Evolutionary conservation across 2,113 vertebrate species (phyloP), one percentile per base, ranked within the genome.

Genomic region (Gymnobelideus leadbeateri): DNA sequence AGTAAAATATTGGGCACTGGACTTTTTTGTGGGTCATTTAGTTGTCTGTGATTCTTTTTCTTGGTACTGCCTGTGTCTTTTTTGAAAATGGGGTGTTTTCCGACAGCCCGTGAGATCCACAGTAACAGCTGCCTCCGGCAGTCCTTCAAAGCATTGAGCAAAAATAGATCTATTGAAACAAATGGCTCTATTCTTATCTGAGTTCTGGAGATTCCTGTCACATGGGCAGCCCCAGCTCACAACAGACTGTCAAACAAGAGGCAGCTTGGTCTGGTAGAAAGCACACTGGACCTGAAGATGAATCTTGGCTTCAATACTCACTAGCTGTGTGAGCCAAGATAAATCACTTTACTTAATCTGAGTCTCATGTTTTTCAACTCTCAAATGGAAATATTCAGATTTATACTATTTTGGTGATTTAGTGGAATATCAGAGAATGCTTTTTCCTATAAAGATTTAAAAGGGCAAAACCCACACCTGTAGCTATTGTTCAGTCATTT

Each of bases 111-210:
- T 43, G n/a, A 43, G 68, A 84, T 84, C 68, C 68, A 84, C 68
- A 84, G 68, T 84, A 84, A 84, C 68, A 84, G 68, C 68, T 84
- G 68, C 68, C n/a, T 84, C 68, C n/a, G 68, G 68, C 68, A 84
- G 68, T 43, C 68, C 68, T 84, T 84, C 68, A 84, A 84, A 84
- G 68, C n/a, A 21, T 43, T 43, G 68, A 84, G n/a, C 68, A 84
- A 84, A 84, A 84, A 84, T 84, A 84, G 68, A 84, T 6, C 68
- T 84, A 84, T 84, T 84, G 68, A 84, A 84, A 43, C n/a, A 43
- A 84, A 84, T 43, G 68, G 68, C 43, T 84, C 68, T 84, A 84
- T 84, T 84, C 68, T 84, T 84, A 43, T 84, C 68, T 84, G n/a
- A 19, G 68, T 84, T 84, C 68, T 84, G 68, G 68, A 84, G 68